phyloP scores from a whole-genome alignment of 2,113 vertebrate species.

The Megalops atlanticus region DNA sequence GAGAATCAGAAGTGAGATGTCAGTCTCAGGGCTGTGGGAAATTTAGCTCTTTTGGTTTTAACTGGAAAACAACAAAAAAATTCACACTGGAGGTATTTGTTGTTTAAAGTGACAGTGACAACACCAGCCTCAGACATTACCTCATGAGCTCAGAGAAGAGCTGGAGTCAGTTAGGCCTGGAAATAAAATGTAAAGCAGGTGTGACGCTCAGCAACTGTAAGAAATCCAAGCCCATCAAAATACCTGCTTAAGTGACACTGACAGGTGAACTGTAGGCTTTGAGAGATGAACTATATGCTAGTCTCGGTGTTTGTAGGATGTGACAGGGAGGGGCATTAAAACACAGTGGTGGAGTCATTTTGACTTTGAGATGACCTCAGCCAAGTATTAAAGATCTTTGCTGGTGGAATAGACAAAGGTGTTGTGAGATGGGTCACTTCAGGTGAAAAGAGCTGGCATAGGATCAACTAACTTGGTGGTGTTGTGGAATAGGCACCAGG shows the following conservation, averaged over 20 bases:
- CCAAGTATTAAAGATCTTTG: not conserved
- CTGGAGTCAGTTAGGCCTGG: not conserved
- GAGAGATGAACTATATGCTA: not conserved
- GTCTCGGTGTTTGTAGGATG: not conserved
- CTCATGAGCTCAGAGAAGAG: conserved; percentile 1
- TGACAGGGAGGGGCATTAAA: not conserved
- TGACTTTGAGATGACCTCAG: not conserved
- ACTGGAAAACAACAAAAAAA: not conserved
- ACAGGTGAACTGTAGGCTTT: not conserved
- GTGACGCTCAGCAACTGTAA: not conserved
- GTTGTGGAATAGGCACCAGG: conserved; percentile 3
- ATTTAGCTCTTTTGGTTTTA: not conserved
- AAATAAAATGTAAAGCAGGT: not conserved
- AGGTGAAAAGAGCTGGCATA: not conserved
- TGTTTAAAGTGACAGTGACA: not conserved
- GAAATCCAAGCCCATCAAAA: not conserved
- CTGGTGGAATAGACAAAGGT: not conserved
- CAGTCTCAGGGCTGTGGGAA: conserved; percentile 11
- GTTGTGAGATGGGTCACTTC: not conserved
- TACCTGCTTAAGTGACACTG: not conserved
- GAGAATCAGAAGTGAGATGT: conserved; percentile 12
- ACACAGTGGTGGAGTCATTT: not conserved
- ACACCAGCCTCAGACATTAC: conserved; percentile 13
- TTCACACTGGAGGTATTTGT: not conserved
- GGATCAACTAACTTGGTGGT: not conserved